phyloP scores from a whole-genome alignment of 1,140 invertebrate species.

The Drosophila kohkoa region DNA sequence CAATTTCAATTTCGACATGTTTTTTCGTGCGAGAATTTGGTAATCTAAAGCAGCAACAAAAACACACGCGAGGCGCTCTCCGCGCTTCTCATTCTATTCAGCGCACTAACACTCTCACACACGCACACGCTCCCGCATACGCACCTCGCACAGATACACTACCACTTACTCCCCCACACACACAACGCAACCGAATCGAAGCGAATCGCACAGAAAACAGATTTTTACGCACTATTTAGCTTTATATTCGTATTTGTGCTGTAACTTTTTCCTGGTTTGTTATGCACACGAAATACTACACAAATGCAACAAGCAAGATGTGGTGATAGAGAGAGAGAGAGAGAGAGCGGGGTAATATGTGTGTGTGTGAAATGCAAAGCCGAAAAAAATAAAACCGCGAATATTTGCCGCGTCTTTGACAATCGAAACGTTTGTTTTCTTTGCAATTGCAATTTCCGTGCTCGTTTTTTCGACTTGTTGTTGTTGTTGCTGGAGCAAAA shows the following conservation, averaged over 20 bases:
- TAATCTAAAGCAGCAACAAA: constrained; percentile 67
- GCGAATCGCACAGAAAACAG: constrained; percentile 69
- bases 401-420: constrained; percentile 46
- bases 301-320: constrained; percentile 1
- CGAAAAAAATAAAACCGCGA: constrained; percentile 37
- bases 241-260: constrained; percentile 53
- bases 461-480: constrained; percentile 48
- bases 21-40: constrained; percentile 59
- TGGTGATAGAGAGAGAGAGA: background rate
- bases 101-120: constrained; percentile 1
- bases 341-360: background rate
- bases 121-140: background rate
- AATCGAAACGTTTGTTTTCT: constrained; percentile 77
- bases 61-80: constrained; percentile 46
- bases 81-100: constrained; percentile 18
- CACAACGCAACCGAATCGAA: constrained; percentile 43
- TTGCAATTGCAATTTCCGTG: constrained; percentile 73
- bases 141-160: constrained; percentile 4
- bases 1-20: constrained; percentile 41
- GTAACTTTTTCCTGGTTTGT: constrained; percentile 55
- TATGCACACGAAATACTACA: constrained; percentile 1
- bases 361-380: constrained; percentile 64
- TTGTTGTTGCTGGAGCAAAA: constrained; percentile 60
- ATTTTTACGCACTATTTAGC: constrained; percentile 81
- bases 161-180: constrained; percentile 15